These are phyloP conservation scores for Patella depressa DNA, from an alignment of 2,888 invertebrate genomes.

Conservation along the genomic window DNA sequence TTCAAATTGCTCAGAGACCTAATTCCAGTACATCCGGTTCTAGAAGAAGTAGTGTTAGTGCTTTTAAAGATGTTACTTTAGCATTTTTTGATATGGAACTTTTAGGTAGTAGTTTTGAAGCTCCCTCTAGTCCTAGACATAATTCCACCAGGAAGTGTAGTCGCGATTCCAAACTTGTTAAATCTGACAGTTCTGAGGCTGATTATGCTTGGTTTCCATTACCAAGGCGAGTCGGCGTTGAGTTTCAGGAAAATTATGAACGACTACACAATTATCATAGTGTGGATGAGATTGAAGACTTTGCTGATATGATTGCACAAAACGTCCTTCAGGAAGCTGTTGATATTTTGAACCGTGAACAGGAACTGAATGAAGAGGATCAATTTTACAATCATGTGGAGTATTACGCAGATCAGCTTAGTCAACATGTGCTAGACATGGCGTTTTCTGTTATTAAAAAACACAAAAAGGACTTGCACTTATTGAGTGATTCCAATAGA, in stretches of 20 bases:
- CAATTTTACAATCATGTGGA: constrained; percentile 14
- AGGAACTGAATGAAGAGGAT: constrained; percentile 25
- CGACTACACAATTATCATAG: constrained; percentile 33
- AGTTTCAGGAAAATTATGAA: constrained; percentile 37
- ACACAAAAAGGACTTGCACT: background rate
- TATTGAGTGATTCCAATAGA: background rate
- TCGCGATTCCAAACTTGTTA: constrained; percentile 26
- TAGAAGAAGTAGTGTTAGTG: constrained; percentile 57
- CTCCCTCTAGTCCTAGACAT: constrained; percentile 26
- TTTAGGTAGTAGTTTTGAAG: constrained; percentile 42
- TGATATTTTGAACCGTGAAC: constrained; percentile 35
- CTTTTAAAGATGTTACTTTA: constrained; percentile 53
- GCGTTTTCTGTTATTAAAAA: constrained; percentile 14
- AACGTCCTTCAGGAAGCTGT: constrained; percentile 42
- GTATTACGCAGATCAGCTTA: constrained; percentile 16
- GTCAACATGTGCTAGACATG: constrained; percentile 8
- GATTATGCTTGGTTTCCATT: constrained; percentile 41
- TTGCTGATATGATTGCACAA: constrained; percentile 39
- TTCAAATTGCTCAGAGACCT: constrained; percentile 47
- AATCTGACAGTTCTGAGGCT: constrained; percentile 34
- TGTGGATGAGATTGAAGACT: constrained; percentile 41
- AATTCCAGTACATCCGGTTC: constrained; percentile 54
- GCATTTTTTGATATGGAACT: constrained; percentile 61
- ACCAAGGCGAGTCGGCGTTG: constrained; percentile 37
- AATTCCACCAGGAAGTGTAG: constrained; percentile 25